Evolutionary conservation across 2,113 vertebrate genomes (phyloP).

Genomic region (Chrysochloris asiatica): DNA sequence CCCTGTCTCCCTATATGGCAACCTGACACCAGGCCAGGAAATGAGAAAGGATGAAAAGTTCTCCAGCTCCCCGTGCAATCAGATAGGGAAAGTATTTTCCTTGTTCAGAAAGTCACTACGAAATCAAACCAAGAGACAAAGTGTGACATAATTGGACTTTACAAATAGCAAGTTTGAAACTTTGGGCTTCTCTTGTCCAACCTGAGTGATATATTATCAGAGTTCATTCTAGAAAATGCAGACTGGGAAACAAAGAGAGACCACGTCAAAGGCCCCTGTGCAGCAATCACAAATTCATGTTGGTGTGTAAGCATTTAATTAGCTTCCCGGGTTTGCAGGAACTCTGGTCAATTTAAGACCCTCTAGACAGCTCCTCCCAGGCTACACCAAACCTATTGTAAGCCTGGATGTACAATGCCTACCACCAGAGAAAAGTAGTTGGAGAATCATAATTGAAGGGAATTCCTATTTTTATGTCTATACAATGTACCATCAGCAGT

Average conservation of each 20-base stretch:
- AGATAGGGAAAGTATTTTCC: conserved; percentile 75
- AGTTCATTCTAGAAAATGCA: conserved; percentile 79
- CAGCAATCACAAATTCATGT: conserved; percentile 82
- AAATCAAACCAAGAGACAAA: conserved; percentile 72
- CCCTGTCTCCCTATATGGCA: conserved; percentile 76
- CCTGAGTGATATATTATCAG: conserved; percentile 81
- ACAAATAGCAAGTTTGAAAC: conserved; percentile 55
- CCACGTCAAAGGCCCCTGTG: conserved; percentile 77
- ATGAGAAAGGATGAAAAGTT: conserved; percentile 71
- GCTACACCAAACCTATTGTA: conserved; percentile 43
- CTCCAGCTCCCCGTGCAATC: conserved; percentile 70
- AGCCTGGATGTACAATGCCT: conserved; percentile 77
- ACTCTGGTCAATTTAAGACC: conserved; percentile 82
- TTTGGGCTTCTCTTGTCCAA: conserved; percentile 51
- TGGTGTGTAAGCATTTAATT: conserved; percentile 83
- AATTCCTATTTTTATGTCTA: conserved; percentile 82
- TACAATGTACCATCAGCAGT: conserved; percentile 81
- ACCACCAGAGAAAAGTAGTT: conserved; percentile 74
- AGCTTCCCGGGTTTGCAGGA: conserved; percentile 80
- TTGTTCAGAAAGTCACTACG: conserved; percentile 73
- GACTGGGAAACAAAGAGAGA: conserved; percentile 74
- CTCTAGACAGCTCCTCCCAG: conserved; percentile 70
- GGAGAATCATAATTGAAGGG: conserved; percentile 83
- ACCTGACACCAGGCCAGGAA: conserved; percentile 79
- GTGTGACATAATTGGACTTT: not conserved